Percentiles rank a stretch among this genome's conserved stretches.
phyloP scores from a whole-genome alignment of 2,797 vertebrate species.

The Neostethus bicornis region DNA sequence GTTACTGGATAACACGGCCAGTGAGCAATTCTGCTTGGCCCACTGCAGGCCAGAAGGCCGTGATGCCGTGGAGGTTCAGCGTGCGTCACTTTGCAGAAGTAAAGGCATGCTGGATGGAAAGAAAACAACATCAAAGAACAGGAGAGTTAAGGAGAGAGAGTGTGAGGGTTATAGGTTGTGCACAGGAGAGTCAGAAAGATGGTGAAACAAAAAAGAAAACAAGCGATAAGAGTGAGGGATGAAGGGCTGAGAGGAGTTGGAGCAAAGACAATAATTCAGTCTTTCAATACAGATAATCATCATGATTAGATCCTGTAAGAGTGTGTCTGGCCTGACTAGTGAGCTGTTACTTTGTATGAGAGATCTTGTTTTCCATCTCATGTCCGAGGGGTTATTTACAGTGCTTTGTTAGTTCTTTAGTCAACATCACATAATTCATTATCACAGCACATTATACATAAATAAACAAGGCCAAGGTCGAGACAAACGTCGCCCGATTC shows the following conservation, averaged over 20 bases:
- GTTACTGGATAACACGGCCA: conserved; percentile 64
- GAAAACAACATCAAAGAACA: conserved; percentile 26
- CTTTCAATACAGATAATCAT: conserved; percentile 35
- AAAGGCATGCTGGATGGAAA: conserved; percentile 15
- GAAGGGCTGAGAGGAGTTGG: conserved; percentile 21
- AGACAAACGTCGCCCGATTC: not conserved
- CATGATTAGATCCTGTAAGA: conserved; percentile 8
- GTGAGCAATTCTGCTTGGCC: conserved; percentile 61
- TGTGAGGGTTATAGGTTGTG: conserved; percentile 18
- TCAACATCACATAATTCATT: conserved; percentile 35
- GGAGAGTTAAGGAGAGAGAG: conserved; percentile 14
- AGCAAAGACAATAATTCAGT: conserved; percentile 37
- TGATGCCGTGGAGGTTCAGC: conserved; percentile 27
- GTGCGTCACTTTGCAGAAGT: conserved; percentile 45
- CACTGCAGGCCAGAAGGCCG: conserved; percentile 50
- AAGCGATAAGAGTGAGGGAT: not conserved
- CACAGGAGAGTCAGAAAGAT: conserved; percentile 8
- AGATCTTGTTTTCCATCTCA: conserved; percentile 8
- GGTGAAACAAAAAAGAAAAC: conserved; percentile 2
- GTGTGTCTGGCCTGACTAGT: conserved; percentile 19
- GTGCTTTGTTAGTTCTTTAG: conserved; percentile 7
- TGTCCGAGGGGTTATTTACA: conserved; percentile 20
- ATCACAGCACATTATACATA: conserved; percentile 5
- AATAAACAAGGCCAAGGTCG: conserved; percentile 38
- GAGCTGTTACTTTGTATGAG: conserved; percentile 1